Conservation (phyloP, 2,888 invertebrate species). For the Melikaiella ostensackeni region DNA sequence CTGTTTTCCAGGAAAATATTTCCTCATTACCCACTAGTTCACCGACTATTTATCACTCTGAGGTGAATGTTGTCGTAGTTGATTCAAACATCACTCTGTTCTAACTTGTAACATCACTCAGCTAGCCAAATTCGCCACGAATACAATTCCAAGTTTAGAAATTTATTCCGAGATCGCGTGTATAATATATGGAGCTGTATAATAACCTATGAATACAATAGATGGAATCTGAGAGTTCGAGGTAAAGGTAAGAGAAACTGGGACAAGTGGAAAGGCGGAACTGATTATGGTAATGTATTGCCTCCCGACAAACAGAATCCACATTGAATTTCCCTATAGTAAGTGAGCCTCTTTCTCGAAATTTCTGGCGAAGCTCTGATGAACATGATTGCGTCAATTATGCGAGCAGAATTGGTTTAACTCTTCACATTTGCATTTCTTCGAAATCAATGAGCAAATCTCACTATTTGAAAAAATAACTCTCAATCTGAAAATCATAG, state of each 20-base stretch:
- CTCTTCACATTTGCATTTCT: background rate
- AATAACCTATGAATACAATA: constrained; percentile 18
- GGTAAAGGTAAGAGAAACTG: background rate
- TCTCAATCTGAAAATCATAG: background rate
- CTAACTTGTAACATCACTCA: background rate
- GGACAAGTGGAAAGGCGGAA: constrained; percentile 39
- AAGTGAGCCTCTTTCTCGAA: too few species aligned
- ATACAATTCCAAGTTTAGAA: background rate
- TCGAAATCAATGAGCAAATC: background rate
- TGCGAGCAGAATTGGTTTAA: background rate
- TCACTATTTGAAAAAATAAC: background rate
- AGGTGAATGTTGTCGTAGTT: constrained; percentile 12
- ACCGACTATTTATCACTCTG: background rate
- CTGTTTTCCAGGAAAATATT: background rate
- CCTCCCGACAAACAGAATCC: constrained; percentile 48
- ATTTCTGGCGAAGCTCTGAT: too few species aligned
- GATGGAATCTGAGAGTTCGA: constrained; percentile 20
- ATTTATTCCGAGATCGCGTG: background rate
- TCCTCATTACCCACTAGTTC: background rate
- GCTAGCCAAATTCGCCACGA: constrained; percentile 4
- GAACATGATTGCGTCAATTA: too few species aligned
- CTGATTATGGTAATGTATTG: constrained; percentile 61
- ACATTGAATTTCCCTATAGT: background rate
- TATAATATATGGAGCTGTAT: constrained; percentile 20
- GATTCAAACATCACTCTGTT: constrained; percentile 15